phyloP scores from a whole-genome alignment of 92 coral and sea anemone species.

The Actinostola sp. region DNA sequence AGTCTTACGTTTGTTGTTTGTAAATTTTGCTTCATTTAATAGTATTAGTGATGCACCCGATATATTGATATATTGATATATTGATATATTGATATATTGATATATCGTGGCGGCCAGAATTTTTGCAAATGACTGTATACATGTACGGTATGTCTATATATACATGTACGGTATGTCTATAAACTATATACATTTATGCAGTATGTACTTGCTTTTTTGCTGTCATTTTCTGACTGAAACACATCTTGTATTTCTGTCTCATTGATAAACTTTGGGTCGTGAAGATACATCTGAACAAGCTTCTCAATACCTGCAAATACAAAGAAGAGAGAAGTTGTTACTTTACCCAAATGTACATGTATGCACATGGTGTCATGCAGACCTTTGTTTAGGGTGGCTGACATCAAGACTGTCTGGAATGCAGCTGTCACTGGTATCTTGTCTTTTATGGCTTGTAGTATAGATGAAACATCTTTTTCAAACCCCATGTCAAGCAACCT shows the following conservation, averaged over 20 bases:
- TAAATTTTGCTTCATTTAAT: no score
- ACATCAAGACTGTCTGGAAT: conserved; percentile 84
- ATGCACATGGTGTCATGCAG: not conserved
- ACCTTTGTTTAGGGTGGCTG: conserved; percentile 94
- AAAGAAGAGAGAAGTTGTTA: not conserved
- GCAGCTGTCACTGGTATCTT: conserved; percentile 31
- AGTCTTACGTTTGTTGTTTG: no score
- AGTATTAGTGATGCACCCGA: no score
- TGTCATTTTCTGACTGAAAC: not conserved
- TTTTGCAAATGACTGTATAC: no score
- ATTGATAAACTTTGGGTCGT: conserved; percentile 72
- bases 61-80: no score
- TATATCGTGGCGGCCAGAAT: no score
- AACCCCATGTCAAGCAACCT: conserved; percentile 94
- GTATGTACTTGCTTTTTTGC: not conserved
- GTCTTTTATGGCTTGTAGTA: conserved; percentile 72
- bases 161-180: not conserved
- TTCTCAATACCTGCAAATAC: conserved; percentile 73
- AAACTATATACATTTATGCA: not conserved
- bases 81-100: no score
- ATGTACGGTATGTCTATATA: no score
- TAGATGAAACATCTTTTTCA: conserved; percentile 87
- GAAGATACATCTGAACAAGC: conserved; percentile 72
- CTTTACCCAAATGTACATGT: not conserved
- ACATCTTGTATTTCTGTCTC: conserved; percentile 52